A percentile compares a stretch with the other conserved stretches of the same genome.
Evolutionary conservation across 35 echinoderm and acorn worm genomes (phyloP).

Genomic region (Lytechinus variegatus): DNA sequence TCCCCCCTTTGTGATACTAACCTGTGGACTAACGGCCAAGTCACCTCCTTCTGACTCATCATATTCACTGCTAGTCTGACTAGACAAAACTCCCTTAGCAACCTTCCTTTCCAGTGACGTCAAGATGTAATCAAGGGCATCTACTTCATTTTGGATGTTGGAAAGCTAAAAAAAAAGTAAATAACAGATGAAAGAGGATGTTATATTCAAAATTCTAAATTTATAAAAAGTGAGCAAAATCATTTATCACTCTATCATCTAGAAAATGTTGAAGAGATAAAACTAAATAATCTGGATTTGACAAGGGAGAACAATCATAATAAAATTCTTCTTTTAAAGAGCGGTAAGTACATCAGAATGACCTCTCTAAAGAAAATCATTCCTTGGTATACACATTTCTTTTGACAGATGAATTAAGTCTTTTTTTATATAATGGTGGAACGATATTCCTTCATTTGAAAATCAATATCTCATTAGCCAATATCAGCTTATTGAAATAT

Average conservation of each 20-base stretch:
- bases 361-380: too few relatives aligned
- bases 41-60: conserved; percentile 49
- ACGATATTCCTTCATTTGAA: too few relatives aligned
- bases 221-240: background rate
- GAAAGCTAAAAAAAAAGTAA: conserved; percentile 65
- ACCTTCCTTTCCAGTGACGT: conserved; percentile 82
- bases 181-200: background rate
- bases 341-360: too few relatives aligned
- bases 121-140: conserved; percentile 74
- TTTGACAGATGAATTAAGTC: too few relatives aligned
- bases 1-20: background rate
- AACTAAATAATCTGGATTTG: too few relatives aligned
- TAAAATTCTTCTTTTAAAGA: too few relatives aligned
- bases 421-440: too few relatives aligned
- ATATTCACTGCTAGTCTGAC: conserved; percentile 75
- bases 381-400: too few relatives aligned
- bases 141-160: conserved; percentile 83
- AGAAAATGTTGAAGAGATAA: too few relatives aligned
- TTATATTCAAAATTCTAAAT: background rate
- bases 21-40: conserved; percentile 9
- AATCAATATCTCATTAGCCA: too few relatives aligned
- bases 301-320: too few relatives aligned
- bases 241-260: background rate
- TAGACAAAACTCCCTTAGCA: conserved; percentile 58
- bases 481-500: too few relatives aligned